Evolutionary conservation across 1,140 invertebrate species (phyloP).

Genomic region (Capitella teleta): DNA sequence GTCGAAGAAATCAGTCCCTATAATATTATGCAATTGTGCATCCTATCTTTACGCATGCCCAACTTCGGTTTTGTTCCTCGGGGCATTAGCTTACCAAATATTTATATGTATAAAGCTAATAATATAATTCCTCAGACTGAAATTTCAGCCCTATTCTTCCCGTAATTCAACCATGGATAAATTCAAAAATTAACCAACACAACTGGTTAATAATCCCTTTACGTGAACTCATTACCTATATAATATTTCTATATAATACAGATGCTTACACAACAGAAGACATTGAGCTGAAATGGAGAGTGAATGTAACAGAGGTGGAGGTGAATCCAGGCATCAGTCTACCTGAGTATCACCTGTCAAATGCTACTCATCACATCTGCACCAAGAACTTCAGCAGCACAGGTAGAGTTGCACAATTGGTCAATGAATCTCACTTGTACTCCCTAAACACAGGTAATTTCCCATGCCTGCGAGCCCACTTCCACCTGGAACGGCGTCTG

Average conservation of each 20-base stretch:
- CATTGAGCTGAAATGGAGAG: too few species aligned
- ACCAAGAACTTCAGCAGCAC: neutral
- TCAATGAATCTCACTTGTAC: too few species aligned
- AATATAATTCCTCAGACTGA: neutral
- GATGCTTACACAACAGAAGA: too few species aligned
- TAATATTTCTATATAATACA: too few species aligned
- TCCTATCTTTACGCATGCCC: neutral
- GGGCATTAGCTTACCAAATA: too few species aligned
- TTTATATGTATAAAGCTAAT: neutral
- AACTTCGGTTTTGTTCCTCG: neutral
- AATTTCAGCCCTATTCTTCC: neutral
- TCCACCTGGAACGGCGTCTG: conserved; percentile 21
- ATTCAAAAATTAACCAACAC: too few species aligned
- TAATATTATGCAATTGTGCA: neutral
- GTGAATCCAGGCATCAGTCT: neutral
- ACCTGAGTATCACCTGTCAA: neutral
- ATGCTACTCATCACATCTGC: neutral
- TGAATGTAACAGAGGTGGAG: neutral
- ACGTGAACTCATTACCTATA: too few species aligned
- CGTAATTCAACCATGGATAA: too few species aligned
- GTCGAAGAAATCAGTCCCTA: neutral
- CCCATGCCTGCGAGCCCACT: conserved; percentile 16
- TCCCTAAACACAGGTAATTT: conserved; percentile 25
- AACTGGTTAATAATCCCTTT: too few species aligned
- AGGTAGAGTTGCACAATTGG: neutral